Percentiles rank a stretch among this genome's conserved stretches.
Conservation (phyloP, 2,797 vertebrate genomes). For the Melanogrammus aeglefinus region DNA sequence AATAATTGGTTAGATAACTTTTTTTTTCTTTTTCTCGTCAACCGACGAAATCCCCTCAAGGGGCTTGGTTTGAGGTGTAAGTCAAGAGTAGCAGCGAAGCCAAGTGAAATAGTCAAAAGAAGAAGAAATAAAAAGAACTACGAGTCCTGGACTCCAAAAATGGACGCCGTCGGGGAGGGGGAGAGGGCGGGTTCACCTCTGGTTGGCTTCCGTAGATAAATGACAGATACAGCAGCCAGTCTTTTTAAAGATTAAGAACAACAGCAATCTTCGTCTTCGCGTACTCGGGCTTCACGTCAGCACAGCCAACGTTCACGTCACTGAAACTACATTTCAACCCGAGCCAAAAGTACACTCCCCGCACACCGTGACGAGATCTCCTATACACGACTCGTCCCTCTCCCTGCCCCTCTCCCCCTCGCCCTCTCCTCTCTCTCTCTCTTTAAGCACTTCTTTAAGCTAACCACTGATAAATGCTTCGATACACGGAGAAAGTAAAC, state of each 20-base stretch:
- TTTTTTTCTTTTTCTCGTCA: constrained; percentile 20
- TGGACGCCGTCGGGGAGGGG: not conserved
- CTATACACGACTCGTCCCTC: constrained; percentile 32
- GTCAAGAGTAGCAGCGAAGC: constrained; percentile 70
- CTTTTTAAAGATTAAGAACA: constrained; percentile 20
- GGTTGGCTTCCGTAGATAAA: constrained; percentile 18
- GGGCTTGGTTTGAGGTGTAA: constrained; percentile 58
- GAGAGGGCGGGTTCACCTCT: not conserved
- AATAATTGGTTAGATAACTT: constrained; percentile 44
- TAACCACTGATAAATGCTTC: constrained; percentile 81
- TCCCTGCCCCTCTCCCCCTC: constrained; percentile 6
- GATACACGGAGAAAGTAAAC: constrained; percentile 83
- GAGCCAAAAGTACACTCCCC: constrained; percentile 48
- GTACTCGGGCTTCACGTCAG: constrained; percentile 32
- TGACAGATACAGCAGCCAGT: constrained; percentile 52
- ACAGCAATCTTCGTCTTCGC: constrained; percentile 30
- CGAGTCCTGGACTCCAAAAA: constrained; percentile 68
- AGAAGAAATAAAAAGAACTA: constrained; percentile 36
- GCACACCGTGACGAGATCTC: constrained; percentile 36
- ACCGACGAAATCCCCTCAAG: constrained; percentile 46
- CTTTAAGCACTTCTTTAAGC: constrained; percentile 52
- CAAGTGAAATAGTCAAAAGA: constrained; percentile 35
- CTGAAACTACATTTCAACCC: constrained; percentile 61
- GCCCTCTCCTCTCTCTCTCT: constrained; percentile 18
- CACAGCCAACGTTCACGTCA: constrained; percentile 65